Conservation (phyloP, 1,140 invertebrate genomes). For the Conopomorpha cramerella region DNA sequence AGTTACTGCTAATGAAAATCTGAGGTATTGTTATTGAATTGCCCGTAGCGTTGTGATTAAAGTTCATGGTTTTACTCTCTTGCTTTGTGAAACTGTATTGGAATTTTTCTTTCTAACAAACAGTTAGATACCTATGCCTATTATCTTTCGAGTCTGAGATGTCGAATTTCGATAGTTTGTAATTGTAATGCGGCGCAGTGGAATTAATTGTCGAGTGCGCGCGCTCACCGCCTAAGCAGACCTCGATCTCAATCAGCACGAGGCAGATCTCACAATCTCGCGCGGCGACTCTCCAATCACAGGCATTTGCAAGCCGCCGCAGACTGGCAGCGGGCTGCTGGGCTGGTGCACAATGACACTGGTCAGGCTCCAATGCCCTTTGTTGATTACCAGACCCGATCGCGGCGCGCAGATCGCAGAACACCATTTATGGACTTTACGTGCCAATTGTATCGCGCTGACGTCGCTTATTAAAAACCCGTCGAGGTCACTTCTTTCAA, state of each 20-base stretch:
- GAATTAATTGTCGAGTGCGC: slow-evolving; percentile 11
- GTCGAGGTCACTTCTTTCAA: slow-evolving; percentile 19
- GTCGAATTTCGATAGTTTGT: no score
- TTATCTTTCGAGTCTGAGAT: no score
- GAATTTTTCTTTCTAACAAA: no score
- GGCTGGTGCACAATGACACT: no score
- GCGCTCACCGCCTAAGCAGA: slow-evolving; percentile 16
- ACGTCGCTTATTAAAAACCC: slow-evolving; percentile 24
- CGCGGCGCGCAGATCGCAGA: slow-evolving; percentile 21
- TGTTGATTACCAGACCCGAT: slow-evolving; percentile 12
- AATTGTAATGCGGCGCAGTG: no score
- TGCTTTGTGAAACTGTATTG: not conserved
- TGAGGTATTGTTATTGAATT: slow-evolving; percentile 22
- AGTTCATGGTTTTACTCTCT: not conserved
- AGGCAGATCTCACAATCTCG: slow-evolving; percentile 20
- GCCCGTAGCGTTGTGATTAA: slow-evolving; percentile 14
- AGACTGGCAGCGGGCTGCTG: slow-evolving; percentile 7
- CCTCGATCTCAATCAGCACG: slow-evolving; percentile 42
- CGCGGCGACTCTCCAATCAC: slow-evolving; percentile 11
- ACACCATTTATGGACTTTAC: slow-evolving; percentile 27
- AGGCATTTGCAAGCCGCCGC: slow-evolving; percentile 7
- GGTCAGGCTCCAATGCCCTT: no score
- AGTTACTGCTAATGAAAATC: slow-evolving; percentile 43
- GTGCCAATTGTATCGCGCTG: slow-evolving; percentile 25
- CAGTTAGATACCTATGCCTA: no score